phyloP scores from a whole-genome alignment of 1,140 invertebrate genomes.

The Chironomus striatipennis region DNA sequence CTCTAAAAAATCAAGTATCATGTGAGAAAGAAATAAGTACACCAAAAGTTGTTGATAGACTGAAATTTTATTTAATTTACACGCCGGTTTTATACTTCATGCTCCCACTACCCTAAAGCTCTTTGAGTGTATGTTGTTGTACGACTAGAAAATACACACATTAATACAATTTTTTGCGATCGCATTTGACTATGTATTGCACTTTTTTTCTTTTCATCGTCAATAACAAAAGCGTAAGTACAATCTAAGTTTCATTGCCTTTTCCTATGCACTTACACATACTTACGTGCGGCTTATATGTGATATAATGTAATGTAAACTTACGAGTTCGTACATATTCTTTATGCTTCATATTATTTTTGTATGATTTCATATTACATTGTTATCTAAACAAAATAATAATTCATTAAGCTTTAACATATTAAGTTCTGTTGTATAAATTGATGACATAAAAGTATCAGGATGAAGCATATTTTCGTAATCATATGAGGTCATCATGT shows the following conservation, averaged over 20 bases:
- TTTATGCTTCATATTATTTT: too few species aligned
- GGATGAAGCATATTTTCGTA: too few species aligned
- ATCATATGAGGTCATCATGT: too few species aligned
- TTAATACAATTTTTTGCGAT: slow-evolving; percentile 16
- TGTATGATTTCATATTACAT: too few species aligned
- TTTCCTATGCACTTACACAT: slow-evolving; percentile 3
- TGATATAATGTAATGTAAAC: too few species aligned
- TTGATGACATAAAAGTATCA: too few species aligned
- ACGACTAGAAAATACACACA: slow-evolving; percentile 10
- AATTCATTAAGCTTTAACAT: too few species aligned
- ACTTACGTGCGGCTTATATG: not conserved
- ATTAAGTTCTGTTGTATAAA: too few species aligned
- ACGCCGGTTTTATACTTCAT: slow-evolving; percentile 20
- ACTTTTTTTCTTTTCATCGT: slow-evolving; percentile 14
- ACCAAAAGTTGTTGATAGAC: slow-evolving; percentile 22
- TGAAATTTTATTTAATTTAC: slow-evolving; percentile 23
- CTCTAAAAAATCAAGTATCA: not conserved
- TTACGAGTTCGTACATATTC: too few species aligned
- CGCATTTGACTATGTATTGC: not conserved
- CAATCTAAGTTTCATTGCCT: slow-evolving; percentile 7
- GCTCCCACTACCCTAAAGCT: slow-evolving; percentile 9
- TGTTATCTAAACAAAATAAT: too few species aligned
- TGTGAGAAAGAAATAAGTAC: slow-evolving; percentile 17
- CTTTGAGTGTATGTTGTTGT: not conserved
- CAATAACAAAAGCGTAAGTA: slow-evolving; percentile 13